phyloP scores from a whole-genome alignment of 2,113 vertebrate genomes.

The Larimichthys polyactis region DNA sequence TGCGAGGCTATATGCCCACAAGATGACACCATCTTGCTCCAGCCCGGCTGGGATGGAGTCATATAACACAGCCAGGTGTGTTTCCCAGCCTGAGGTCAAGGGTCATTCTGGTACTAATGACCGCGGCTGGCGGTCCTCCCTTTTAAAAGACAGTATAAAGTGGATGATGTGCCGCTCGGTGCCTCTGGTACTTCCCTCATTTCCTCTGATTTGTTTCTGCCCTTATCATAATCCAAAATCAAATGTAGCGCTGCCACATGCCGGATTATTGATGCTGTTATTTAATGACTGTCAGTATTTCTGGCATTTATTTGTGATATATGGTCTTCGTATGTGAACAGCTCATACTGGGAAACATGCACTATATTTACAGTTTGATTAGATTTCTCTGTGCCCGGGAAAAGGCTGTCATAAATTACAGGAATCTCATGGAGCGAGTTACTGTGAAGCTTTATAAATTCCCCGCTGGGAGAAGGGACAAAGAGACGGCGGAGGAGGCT shows the following conservation, averaged over 20 bases:
- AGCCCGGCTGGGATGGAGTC: slow-evolving; percentile 42
- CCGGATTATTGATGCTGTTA: slow-evolving; percentile 76
- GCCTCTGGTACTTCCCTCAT: slow-evolving; percentile 43
- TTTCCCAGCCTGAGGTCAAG: slow-evolving; percentile 56
- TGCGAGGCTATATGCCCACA: slow-evolving; percentile 33
- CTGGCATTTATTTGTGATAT: slow-evolving; percentile 73
- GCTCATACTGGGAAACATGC: slow-evolving; percentile 73
- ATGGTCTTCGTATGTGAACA: slow-evolving; percentile 49
- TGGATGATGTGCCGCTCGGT: slow-evolving; percentile 19
- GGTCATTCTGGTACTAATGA: slow-evolving; percentile 54
- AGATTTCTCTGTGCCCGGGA: slow-evolving; percentile 71
- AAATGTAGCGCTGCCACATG: slow-evolving; percentile 69
- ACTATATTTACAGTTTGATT: slow-evolving; percentile 79
- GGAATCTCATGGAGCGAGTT: slow-evolving; percentile 63
- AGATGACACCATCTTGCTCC: slow-evolving; percentile 46
- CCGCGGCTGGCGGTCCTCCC: slow-evolving; percentile 2
- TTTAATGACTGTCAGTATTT: slow-evolving; percentile 75
- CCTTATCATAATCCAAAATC: slow-evolving; percentile 71
- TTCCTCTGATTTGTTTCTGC: slow-evolving; percentile 45
- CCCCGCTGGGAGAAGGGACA: slow-evolving; percentile 59
- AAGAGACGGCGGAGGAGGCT: slow-evolving; percentile 53
- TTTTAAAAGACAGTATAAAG: slow-evolving; percentile 20
- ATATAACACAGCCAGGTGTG: slow-evolving; percentile 64
- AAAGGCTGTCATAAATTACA: slow-evolving; percentile 75
- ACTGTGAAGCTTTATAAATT: slow-evolving; percentile 66